A percentile compares a stretch with the other conserved stretches of the same genome.
Conservation (phyloP, 2,888 invertebrate genomes). For the Cyclophora albipunctata region DNA sequence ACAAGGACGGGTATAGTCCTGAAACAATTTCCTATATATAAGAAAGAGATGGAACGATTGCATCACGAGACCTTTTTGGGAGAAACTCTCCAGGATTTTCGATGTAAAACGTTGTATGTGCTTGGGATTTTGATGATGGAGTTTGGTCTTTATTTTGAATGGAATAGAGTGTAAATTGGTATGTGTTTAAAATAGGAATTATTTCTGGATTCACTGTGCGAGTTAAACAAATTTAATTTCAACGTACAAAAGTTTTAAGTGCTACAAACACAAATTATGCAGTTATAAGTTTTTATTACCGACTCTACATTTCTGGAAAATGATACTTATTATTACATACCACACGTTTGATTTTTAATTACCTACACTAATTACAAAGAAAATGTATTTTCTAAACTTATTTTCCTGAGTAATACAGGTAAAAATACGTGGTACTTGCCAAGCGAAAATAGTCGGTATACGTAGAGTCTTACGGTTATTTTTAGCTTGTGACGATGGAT, state of each 20-base stretch:
- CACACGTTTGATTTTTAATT: no score
- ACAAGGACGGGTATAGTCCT: neutral
- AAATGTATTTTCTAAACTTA: no score
- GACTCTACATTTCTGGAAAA: neutral
- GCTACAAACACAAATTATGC: slow-evolving; percentile 47
- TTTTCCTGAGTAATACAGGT: no score
- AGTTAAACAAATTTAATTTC: slow-evolving; percentile 64
- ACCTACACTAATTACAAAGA: no score
- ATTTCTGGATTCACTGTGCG: slow-evolving; percentile 49
- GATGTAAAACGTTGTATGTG: neutral
- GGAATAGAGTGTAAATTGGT: slow-evolving; percentile 11
- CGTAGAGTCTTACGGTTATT: no score
- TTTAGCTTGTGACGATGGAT: no score
- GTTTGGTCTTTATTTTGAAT: neutral
- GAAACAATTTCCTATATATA: neutral
- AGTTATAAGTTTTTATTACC: slow-evolving; percentile 2
- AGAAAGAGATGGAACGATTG: neutral
- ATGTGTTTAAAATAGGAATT: slow-evolving; percentile 25
- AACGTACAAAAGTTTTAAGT: slow-evolving; percentile 60
- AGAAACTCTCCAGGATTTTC: neutral
- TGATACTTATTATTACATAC: neutral
- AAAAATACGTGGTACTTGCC: no score
- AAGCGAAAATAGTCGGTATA: no score
- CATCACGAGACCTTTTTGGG: slow-evolving; percentile 3
- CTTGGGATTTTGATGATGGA: neutral